phyloP scores from a whole-genome alignment of 2,797 vertebrate genomes.

The Acridotheres tristis region DNA sequence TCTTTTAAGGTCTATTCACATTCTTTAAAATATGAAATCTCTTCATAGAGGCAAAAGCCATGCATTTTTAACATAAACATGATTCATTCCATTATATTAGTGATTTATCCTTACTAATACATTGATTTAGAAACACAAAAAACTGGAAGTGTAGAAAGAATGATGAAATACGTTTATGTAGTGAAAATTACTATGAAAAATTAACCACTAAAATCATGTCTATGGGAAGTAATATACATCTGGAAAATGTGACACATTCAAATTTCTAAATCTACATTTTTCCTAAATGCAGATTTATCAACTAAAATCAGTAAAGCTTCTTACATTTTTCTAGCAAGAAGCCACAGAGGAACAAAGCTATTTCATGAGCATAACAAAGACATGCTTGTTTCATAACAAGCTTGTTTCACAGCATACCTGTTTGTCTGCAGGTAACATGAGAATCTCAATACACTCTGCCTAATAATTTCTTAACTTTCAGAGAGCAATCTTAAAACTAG shows the following conservation, averaged over 20 bases:
- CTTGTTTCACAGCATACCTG: neutral
- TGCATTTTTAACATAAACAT: slow-evolving; percentile 68
- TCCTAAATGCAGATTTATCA: slow-evolving; percentile 25
- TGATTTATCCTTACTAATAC: slow-evolving; percentile 62
- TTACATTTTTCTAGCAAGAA: neutral
- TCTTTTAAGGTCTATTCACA: slow-evolving; percentile 33
- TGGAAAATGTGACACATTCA: slow-evolving; percentile 6
- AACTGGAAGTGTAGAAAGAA: slow-evolving; percentile 46
- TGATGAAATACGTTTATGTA: slow-evolving; percentile 41
- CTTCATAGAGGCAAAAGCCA: slow-evolving; percentile 57
- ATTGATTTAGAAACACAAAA: slow-evolving; percentile 59
- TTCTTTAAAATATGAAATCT: slow-evolving; percentile 34
- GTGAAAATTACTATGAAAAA: slow-evolving; percentile 59
- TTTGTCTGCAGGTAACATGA: neutral
- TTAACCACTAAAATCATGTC: slow-evolving; percentile 6
- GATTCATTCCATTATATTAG: slow-evolving; percentile 30
- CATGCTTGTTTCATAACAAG: neutral
- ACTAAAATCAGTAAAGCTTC: neutral
- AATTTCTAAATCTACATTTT: slow-evolving; percentile 23
- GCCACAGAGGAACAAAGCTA: neutral
- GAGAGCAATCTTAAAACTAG: neutral
- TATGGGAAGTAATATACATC: neutral
- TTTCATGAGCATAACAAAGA: neutral
- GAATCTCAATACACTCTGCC: neutral
- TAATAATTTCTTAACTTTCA: neutral